A percentile compares a stretch with the other conserved stretches of the same genome.
Evolutionary conservation across 2,113 vertebrate genomes (phyloP).

Genomic region (Sebastes fasciatus): DNA sequence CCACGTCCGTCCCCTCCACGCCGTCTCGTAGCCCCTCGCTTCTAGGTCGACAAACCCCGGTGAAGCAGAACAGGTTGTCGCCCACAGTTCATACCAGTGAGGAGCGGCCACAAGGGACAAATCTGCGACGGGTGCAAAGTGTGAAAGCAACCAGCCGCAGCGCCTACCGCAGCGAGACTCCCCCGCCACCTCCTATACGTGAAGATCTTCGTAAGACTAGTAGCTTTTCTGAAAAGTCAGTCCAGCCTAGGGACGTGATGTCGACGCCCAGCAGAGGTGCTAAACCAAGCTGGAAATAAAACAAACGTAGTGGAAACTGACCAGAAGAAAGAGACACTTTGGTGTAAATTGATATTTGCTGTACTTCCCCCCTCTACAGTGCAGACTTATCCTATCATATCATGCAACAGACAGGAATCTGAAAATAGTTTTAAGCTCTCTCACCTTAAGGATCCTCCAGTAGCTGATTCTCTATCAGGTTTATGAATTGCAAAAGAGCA

Average conservation of each 20-base stretch:
- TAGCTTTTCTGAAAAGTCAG: slow-evolving; percentile 83
- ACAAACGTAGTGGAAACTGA: slow-evolving; percentile 8
- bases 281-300: slow-evolving; percentile 89
- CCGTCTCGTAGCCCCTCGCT: slow-evolving; percentile 80
- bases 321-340: neutral
- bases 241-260: slow-evolving; percentile 80
- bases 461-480: slow-evolving; percentile 44
- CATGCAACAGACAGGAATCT: slow-evolving; percentile 50
- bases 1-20: slow-evolving; percentile 72
- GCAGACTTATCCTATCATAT: slow-evolving; percentile 18
- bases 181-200: slow-evolving; percentile 42
- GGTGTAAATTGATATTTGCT: neutral
- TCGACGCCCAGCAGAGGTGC: slow-evolving; percentile 77
- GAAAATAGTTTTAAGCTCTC: neutral
- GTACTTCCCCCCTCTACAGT: neutral
- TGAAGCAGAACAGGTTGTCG: slow-evolving; percentile 76
- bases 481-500: slow-evolving; percentile 61
- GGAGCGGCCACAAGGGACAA: slow-evolving; percentile 69
- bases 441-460: slow-evolving; percentile 19
- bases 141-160: slow-evolving; percentile 81
- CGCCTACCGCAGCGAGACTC: slow-evolving; percentile 75
- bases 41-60: slow-evolving; percentile 82
- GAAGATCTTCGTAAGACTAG: slow-evolving; percentile 80
- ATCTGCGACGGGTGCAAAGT: slow-evolving; percentile 87
- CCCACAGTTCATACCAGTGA: slow-evolving; percentile 66